These are phyloP conservation scores for Sebastes hubbsi DNA, from an alignment of 2,797 vertebrate genomes.

Conservation along the genomic window DNA sequence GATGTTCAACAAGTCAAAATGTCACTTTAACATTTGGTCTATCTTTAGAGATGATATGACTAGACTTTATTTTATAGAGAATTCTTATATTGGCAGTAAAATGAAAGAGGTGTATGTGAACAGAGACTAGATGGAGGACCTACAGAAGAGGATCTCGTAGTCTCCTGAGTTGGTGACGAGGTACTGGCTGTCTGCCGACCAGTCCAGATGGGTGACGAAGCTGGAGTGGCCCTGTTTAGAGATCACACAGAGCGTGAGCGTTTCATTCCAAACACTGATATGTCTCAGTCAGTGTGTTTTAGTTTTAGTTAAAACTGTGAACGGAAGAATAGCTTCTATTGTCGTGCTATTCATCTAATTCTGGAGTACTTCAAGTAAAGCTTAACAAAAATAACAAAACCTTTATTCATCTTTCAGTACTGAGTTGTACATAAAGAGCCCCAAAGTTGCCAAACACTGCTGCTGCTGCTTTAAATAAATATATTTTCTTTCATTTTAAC, in stretches of 20 bases:
- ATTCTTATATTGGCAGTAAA: background rate
- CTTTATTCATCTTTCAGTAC: background rate
- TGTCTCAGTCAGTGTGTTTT: background rate
- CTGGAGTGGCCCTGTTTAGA: constrained; percentile 90
- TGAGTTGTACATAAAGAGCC: background rate
- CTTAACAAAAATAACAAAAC: background rate
- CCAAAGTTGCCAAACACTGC: background rate
- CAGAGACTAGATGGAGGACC: constrained; percentile 30
- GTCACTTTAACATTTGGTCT: background rate
- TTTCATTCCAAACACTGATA: background rate
- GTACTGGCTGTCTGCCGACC: constrained; percentile 88
- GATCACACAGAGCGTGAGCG: background rate
- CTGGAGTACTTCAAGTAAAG: background rate
- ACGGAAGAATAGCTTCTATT: background rate
- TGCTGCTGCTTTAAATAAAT: background rate
- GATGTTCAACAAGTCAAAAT: background rate
- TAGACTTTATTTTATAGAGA: background rate
- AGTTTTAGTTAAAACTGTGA: background rate
- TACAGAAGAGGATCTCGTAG: constrained; percentile 94
- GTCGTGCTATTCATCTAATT: background rate
- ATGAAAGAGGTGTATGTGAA: background rate
- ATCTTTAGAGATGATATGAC: background rate
- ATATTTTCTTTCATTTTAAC: background rate
- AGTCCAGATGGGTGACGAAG: constrained; percentile 92
- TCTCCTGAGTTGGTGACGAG: constrained; percentile 94